Evolutionary conservation across 2,797 vertebrate genomes (phyloP).

Genomic region (Pseudocheirus occidentalis): DNA sequence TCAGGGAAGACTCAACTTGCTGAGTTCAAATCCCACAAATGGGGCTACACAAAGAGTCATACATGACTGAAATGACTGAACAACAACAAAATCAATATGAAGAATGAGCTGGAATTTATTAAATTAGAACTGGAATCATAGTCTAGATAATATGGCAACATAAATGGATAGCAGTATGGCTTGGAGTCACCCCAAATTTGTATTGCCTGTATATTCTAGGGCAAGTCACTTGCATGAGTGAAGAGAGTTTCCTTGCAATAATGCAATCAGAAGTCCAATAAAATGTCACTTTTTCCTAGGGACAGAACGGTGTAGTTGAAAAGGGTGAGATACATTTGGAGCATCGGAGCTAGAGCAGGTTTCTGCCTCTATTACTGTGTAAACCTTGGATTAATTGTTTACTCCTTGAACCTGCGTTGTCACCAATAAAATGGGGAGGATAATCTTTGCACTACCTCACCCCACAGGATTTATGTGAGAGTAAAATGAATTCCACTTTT

Average conservation of each 20-base stretch:
- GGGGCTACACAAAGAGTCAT: background rate
- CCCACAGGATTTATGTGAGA: background rate
- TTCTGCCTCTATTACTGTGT: background rate
- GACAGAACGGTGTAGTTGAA: background rate
- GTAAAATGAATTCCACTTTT: background rate
- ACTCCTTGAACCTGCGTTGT: background rate
- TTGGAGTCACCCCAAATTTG: background rate
- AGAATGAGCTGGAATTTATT: background rate
- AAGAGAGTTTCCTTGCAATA: background rate
- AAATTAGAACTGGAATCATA: background rate
- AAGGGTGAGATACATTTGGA: background rate
- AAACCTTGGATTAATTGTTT: background rate
- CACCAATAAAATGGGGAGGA: background rate
- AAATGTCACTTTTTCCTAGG: background rate
- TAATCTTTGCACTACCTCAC: background rate
- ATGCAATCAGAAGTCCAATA: background rate
- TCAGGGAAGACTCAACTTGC: background rate
- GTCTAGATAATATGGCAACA: background rate
- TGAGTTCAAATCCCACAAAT: background rate
- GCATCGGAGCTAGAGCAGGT: background rate
- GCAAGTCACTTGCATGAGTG: background rate
- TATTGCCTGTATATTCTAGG: background rate
- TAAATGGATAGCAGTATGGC: background rate
- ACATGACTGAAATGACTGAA: background rate
- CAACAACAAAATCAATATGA: background rate